Evolutionary conservation across 2,888 invertebrate species (phyloP).

Genomic region (Empis livida): DNA sequence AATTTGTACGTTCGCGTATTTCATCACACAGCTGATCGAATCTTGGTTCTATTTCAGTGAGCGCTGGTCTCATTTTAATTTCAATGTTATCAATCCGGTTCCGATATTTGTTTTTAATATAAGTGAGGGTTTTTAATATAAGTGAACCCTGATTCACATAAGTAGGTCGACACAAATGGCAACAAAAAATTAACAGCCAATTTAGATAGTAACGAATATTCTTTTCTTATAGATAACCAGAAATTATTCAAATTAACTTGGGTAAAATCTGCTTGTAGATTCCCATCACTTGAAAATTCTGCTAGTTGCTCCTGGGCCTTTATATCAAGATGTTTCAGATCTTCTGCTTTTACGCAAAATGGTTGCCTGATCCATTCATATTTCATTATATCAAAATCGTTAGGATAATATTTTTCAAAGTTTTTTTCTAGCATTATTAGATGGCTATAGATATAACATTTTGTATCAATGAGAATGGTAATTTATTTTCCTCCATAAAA

Average conservation of each 20-base stretch:
- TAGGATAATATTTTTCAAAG: not conserved
- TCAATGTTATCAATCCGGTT: not conserved
- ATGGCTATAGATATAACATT: too few species aligned
- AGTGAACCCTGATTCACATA: not conserved
- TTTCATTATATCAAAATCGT: not conserved
- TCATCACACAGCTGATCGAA: not conserved
- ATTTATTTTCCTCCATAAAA: not conserved
- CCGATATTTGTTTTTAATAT: not conserved
- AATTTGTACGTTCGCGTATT: too few species aligned
- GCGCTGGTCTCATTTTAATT: not conserved
- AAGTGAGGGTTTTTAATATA: too few species aligned
- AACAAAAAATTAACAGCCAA: not conserved
- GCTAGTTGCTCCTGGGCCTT: not conserved
- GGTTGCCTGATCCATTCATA: not conserved
- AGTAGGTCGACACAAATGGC: not conserved
- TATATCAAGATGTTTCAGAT: not conserved
- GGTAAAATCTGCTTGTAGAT: not conserved
- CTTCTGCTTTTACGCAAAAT: not conserved
- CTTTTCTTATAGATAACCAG: not conserved
- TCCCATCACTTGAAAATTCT: not conserved
- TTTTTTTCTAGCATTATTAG: not conserved
- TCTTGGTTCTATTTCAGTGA: not conserved
- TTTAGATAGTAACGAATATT: not conserved
- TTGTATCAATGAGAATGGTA: not conserved
- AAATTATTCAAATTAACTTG: not conserved